phyloP scores from a whole-genome alignment of 1,140 invertebrate genomes.

The Probaryconus sp. region DNA sequence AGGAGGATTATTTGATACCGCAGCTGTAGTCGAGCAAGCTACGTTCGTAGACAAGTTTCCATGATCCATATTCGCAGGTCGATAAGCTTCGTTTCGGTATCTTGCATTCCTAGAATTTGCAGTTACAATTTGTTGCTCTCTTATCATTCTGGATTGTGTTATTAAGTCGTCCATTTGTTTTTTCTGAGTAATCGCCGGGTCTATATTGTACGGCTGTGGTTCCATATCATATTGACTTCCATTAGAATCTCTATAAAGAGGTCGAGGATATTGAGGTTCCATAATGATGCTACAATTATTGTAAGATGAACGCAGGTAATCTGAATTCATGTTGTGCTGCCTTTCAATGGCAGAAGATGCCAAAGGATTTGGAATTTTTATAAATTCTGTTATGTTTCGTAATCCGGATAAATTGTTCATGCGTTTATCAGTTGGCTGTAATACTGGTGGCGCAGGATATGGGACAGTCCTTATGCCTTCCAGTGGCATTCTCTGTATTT shows the following conservation, averaged over 20 bases:
- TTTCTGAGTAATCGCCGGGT: slow-evolving; percentile 21
- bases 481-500: slow-evolving; percentile 12
- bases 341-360: slow-evolving; percentile 14
- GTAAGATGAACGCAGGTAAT: slow-evolving; percentile 27
- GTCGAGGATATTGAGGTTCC: slow-evolving; percentile 24
- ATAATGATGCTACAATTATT: slow-evolving; percentile 31
- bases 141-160: slow-evolving; percentile 8
- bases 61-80: slow-evolving; percentile 2
- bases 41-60: neutral
- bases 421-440: slow-evolving; percentile 22
- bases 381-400: slow-evolving; percentile 16
- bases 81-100: slow-evolving; percentile 1
- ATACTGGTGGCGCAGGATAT: slow-evolving; percentile 1
- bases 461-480: slow-evolving; percentile 10
- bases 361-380: slow-evolving; percentile 15
- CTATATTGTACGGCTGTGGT: neutral
- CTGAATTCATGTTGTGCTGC: slow-evolving; percentile 6
- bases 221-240: slow-evolving; percentile 15
- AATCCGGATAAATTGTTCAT: slow-evolving; percentile 15
- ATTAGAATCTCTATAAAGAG: slow-evolving; percentile 24
- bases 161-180: slow-evolving; percentile 26
- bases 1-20: neutral
- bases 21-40: neutral
- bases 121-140: slow-evolving; percentile 22
- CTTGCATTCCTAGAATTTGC: slow-evolving; percentile 12